Base-by-base conservation (phyloP, 2,888 invertebrate species). In the Pedicia rivosa region DNA sequence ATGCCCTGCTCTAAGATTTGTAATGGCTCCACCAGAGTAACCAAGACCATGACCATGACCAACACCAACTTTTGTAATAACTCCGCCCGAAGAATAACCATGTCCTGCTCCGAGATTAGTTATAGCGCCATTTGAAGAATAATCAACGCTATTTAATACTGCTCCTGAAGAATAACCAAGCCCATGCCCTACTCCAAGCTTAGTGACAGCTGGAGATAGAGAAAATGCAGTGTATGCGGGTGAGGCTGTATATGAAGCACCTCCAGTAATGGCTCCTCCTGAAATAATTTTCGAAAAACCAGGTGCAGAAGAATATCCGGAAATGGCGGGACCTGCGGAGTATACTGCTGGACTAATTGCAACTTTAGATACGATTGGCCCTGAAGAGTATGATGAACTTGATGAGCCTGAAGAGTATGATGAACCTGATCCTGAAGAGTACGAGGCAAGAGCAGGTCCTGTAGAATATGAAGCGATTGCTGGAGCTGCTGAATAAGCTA, bases 321-420 rank as follows among this genome's bases (percentile, higher is more conserved):
- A 28, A 5, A 38, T 13, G 10, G 35, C 39, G 10, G 42, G 38
- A 13, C 36, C 37, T 9, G 42, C 36, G 16, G 40, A 36, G 27
- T 43, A 45, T 28, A 65, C 63, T 2, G 65, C 63, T 2, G 63
- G 62, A 12, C 62, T 63, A 39, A 59, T 57, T 13, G 20, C 40
- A 7, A 39, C 24, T 30, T 40, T 42, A 16, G 29, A 26, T 13
- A 38, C 15, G 20, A 38, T 41, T 22, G 39, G 40, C 25, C 40
- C 40, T 9, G 42, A 24, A 31, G 41, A 36, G 9, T 43, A 42
- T 17, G 42, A 54, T 10, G 43, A 40, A 7, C 42, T 19, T 2
- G 38, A 35, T 9, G 43, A 40, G 5, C 42, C 44, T 13, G 42
- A 39, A 27, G 42, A 20, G 9, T 36, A 8, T 46, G 36, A 4